These are phyloP conservation scores for Osmerus mordax DNA, from an alignment of 2,113 vertebrate species.

Conservation along the genomic window DNA sequence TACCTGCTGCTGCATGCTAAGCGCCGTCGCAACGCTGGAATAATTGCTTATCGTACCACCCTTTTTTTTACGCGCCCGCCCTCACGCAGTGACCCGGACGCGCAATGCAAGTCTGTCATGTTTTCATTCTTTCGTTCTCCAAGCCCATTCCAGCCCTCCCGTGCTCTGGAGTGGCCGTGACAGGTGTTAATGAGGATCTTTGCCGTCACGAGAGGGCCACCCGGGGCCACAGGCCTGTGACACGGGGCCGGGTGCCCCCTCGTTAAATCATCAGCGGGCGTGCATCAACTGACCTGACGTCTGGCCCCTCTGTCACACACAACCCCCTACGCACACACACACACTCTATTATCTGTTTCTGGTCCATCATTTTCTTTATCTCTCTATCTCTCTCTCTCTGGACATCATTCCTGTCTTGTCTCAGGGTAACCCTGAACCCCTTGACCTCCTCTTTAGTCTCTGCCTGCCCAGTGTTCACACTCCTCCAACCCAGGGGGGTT, in stretches of 20 bases:
- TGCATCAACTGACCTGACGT: not conserved
- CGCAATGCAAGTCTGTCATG: too few relatives aligned
- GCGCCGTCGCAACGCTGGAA: too few relatives aligned
- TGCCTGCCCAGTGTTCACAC: not conserved
- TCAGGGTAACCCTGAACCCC: not conserved
- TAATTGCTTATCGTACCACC: too few relatives aligned
- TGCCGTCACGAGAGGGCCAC: too few relatives aligned
- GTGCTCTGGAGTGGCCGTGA: not conserved
- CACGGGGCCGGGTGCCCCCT: not conserved
- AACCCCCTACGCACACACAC: too few relatives aligned
- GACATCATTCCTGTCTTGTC: not conserved
- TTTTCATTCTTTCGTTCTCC: too few relatives aligned
- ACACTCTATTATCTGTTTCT: not conserved
- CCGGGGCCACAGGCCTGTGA: not conserved
- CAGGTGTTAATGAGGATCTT: not conserved
- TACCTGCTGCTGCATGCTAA: too few relatives aligned
- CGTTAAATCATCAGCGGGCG: not conserved
- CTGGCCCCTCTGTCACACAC: too few relatives aligned
- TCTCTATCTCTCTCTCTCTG: conserved; percentile 6
- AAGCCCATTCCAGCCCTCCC: too few relatives aligned
- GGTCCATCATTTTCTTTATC: not conserved
- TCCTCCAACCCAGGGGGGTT: not conserved
- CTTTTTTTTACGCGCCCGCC: too few relatives aligned
- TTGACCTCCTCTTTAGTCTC: not conserved
- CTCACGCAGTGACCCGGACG: too few relatives aligned